phyloP scores from a whole-genome alignment of 2,113 vertebrate genomes.

The Atlantisia rogersi region DNA sequence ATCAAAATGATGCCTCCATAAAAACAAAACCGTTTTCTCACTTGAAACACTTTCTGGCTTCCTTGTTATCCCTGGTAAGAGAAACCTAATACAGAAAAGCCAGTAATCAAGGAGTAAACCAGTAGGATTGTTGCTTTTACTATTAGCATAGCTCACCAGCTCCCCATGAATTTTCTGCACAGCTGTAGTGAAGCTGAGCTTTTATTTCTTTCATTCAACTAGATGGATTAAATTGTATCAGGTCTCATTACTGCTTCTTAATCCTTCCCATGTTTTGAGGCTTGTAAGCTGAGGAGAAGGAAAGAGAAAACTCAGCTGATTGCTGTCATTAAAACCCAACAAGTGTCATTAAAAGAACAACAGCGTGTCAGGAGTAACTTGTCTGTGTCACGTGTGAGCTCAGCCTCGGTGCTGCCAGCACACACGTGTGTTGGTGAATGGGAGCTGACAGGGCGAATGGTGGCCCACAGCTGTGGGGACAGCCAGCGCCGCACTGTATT shows the following conservation, averaged over 20 bases:
- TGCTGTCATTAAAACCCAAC: conserved; percentile 42
- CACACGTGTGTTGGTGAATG: neutral
- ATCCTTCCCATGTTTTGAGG: neutral
- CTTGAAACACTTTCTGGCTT: neutral
- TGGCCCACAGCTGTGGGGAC: neutral
- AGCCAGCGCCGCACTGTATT: neutral
- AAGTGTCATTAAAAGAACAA: conserved; percentile 42
- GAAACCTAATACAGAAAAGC: neutral
- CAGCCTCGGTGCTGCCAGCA: neutral
- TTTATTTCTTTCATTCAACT: neutral
- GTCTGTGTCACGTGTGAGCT: neutral
- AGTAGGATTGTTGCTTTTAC: neutral
- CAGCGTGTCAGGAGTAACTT: conserved; percentile 14
- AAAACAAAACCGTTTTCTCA: conserved; percentile 19
- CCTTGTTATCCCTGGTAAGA: neutral
- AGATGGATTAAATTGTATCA: neutral
- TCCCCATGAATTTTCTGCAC: neutral
- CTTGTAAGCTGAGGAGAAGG: neutral
- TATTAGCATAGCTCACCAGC: neutral
- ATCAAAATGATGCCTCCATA: neutral
- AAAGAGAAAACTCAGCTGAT: conserved; percentile 15
- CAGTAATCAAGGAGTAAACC: neutral
- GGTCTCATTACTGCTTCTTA: neutral
- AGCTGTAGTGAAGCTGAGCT: neutral
- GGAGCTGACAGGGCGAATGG: neutral